Evolutionary conservation across 2,888 invertebrate genomes (phyloP).

Genomic region (Zygaena filipendulae): DNA sequence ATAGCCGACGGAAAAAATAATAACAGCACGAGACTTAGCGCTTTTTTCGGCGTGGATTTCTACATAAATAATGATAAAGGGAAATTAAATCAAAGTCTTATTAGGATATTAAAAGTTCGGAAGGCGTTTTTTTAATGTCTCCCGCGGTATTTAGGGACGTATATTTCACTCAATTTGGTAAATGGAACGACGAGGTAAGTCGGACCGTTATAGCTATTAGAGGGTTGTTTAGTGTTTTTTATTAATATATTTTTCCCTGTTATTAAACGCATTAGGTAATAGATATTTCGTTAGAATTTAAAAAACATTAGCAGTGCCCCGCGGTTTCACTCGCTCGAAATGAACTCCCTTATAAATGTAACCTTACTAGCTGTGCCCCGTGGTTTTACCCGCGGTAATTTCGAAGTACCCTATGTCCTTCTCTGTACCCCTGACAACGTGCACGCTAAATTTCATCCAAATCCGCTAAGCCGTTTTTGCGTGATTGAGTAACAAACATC

Average conservation of each 20-base stretch:
- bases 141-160: constrained; percentile 51
- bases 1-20: constrained; percentile 31
- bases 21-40: constrained; percentile 58
- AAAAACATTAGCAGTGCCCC: no score
- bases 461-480: no score
- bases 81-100: constrained; percentile 69
- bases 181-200: constrained; percentile 45
- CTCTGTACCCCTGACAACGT: no score
- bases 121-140: constrained; percentile 63
- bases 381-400: no score
- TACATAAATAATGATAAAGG: constrained; percentile 69
- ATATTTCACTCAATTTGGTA: constrained; percentile 65
- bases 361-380: no score
- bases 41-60: constrained; percentile 50
- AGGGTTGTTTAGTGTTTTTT: constrained; percentile 32
- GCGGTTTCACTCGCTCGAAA: no score
- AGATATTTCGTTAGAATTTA: no score
- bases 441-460: no score
- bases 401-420: no score
- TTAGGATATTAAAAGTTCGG: constrained; percentile 65
- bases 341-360: no score
- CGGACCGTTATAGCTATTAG: constrained; percentile 33
- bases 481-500: no score
- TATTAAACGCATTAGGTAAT: constrained; percentile 41
- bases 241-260: constrained; percentile 29